phyloP scores from a whole-genome alignment of 1,140 invertebrate species.

The Bombus waltoni region DNA sequence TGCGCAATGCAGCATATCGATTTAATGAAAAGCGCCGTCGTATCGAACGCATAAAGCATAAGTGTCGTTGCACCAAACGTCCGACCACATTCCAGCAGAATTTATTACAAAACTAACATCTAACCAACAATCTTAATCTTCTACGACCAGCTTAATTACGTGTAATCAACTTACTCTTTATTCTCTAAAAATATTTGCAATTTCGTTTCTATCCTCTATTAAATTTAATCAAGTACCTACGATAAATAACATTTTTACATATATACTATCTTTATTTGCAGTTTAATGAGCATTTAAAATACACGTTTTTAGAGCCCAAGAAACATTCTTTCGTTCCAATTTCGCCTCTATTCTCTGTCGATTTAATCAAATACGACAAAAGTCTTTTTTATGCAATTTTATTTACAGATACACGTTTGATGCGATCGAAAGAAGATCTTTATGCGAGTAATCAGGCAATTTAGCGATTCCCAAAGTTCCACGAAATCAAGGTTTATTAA shows the following conservation, averaged over 20 bases:
- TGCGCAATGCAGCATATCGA: slow-evolving; percentile 57
- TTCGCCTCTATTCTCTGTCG: too few species aligned
- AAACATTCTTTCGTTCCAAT: too few species aligned
- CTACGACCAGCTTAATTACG: neutral
- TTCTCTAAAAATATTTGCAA: too few species aligned
- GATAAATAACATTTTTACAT: too few species aligned
- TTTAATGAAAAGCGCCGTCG: slow-evolving; percentile 48
- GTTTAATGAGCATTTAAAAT: too few species aligned
- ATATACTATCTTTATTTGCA: too few species aligned
- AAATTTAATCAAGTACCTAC: too few species aligned
- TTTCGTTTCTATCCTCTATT: too few species aligned
- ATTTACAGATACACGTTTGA: neutral
- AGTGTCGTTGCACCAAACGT: slow-evolving; percentile 35
- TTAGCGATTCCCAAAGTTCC: neutral
- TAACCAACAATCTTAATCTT: neutral
- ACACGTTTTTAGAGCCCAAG: too few species aligned
- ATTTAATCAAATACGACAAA: neutral
- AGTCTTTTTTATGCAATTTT: neutral
- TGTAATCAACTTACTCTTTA: too few species aligned
- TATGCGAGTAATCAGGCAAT: neutral
- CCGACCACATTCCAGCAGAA: neutral
- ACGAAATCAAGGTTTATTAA: too few species aligned
- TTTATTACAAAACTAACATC: neutral
- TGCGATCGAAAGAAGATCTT: neutral
- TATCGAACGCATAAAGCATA: slow-evolving; percentile 51